Conservation (phyloP, 2,113 vertebrate species). For the Casuarius casuarius region DNA sequence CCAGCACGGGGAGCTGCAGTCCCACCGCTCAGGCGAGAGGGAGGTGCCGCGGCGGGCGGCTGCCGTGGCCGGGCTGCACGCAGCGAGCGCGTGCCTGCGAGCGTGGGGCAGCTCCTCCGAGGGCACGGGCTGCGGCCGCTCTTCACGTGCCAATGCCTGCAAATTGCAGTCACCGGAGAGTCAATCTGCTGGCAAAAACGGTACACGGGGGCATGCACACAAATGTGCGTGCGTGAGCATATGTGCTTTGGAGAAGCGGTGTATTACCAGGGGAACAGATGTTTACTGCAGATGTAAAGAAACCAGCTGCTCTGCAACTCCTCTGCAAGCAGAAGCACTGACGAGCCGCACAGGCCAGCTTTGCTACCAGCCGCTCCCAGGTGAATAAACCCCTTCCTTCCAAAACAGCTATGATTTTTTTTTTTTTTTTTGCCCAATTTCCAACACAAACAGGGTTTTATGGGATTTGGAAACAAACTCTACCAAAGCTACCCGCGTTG, state of each 20-base stretch:
- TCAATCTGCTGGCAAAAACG: not conserved
- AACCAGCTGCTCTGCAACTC: accelerated
- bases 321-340: not conserved
- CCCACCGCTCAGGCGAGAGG: not conserved
- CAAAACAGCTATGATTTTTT: accelerated
- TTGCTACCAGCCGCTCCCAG: accelerated
- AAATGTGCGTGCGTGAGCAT: too few relatives aligned
- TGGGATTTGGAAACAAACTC: accelerated
- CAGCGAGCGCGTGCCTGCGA: not conserved
- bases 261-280: not conserved
- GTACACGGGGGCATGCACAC: accelerated
- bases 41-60: not conserved
- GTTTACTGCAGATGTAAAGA: not conserved
- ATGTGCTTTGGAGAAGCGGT: not conserved
- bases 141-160: not conserved
- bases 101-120: too few relatives aligned
- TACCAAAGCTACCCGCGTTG: not conserved
- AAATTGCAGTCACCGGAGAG: not conserved
- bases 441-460: accelerated
- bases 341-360: not conserved
- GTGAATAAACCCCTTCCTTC: not conserved
- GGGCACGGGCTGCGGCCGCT: not conserved
- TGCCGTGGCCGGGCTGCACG: not conserved
- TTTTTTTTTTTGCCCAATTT: accelerated
- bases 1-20: not conserved